phyloP scores from a whole-genome alignment of 2,888 invertebrate genomes.

The Notodonta dromedarius region DNA sequence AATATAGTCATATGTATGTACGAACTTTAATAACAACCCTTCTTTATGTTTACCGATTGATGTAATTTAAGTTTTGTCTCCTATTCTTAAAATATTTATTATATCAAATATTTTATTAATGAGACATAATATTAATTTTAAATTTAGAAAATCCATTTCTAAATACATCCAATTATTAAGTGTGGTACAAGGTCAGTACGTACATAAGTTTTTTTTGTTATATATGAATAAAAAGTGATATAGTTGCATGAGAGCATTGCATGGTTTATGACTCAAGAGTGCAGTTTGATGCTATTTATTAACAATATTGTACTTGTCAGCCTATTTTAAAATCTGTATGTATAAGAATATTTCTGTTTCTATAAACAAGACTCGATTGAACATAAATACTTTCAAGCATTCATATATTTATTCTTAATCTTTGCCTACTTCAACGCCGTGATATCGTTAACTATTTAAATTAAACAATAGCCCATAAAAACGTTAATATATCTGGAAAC shows the following conservation, averaged over 20 bases:
- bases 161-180: slow-evolving; percentile 55
- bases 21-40: slow-evolving; percentile 48
- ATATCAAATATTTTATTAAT: slow-evolving; percentile 49
- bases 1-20: slow-evolving; percentile 63
- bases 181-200: slow-evolving; percentile 68
- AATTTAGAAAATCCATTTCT: slow-evolving; percentile 53
- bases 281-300: slow-evolving; percentile 64
- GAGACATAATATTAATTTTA: slow-evolving; percentile 70
- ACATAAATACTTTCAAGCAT: slow-evolving; percentile 19
- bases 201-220: slow-evolving; percentile 57
- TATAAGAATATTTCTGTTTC: slow-evolving; percentile 20
- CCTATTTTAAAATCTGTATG: slow-evolving; percentile 30
- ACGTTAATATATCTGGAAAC: slow-evolving; percentile 4
- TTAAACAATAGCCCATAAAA: not conserved
- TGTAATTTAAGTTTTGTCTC: slow-evolving; percentile 54
- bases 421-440: slow-evolving; percentile 8
- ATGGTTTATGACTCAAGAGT: slow-evolving; percentile 69
- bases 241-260: slow-evolving; percentile 71
- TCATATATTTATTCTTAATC: slow-evolving; percentile 36
- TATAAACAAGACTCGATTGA: slow-evolving; percentile 27
- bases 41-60: slow-evolving; percentile 52
- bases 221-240: slow-evolving; percentile 48
- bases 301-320: slow-evolving; percentile 35
- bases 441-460: not conserved
- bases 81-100: slow-evolving; percentile 28